These are phyloP conservation scores for Amaurobius ferox DNA, from an alignment of 2,888 invertebrate species.

Conservation along the genomic window DNA sequence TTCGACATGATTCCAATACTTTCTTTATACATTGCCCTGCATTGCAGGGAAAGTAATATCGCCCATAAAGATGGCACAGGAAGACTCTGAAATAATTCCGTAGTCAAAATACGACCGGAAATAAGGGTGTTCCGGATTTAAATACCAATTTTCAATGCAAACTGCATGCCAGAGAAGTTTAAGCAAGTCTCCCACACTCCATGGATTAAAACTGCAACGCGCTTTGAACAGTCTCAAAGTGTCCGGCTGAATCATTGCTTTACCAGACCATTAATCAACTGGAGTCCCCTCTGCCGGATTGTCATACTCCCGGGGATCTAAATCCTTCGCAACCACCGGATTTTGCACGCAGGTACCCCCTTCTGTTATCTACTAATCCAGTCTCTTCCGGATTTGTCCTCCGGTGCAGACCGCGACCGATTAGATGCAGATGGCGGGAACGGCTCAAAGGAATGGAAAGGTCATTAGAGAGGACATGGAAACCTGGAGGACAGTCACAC, in stretches of 20 bases:
- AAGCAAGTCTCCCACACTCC: no score
- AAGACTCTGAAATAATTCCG: no score
- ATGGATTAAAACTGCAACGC: no score
- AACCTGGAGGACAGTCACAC: not conserved
- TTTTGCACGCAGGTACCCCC: slow-evolving; percentile 9
- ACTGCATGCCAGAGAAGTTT: no score
- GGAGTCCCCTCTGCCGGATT: slow-evolving; percentile 2
- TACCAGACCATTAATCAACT: not conserved
- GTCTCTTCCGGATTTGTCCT: slow-evolving; percentile 1
- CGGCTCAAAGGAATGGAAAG: slow-evolving; percentile 1
- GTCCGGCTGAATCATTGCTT: not conserved
- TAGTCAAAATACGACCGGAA: no score
- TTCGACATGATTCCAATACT: no score
- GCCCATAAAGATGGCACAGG: no score
- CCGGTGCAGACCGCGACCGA: not conserved
- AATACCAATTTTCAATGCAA: no score
- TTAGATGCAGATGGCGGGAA: slow-evolving; percentile 4
- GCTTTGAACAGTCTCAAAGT: not conserved
- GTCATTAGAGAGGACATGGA: not conserved
- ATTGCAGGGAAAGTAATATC: no score
- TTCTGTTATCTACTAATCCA: not conserved
- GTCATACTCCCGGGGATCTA: slow-evolving; percentile 8
- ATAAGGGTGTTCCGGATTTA: no score
- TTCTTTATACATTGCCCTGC: no score
- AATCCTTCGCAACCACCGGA: slow-evolving; percentile 11